Conservation (phyloP, 2,113 vertebrate genomes). For the Syngnathus typhle region DNA sequence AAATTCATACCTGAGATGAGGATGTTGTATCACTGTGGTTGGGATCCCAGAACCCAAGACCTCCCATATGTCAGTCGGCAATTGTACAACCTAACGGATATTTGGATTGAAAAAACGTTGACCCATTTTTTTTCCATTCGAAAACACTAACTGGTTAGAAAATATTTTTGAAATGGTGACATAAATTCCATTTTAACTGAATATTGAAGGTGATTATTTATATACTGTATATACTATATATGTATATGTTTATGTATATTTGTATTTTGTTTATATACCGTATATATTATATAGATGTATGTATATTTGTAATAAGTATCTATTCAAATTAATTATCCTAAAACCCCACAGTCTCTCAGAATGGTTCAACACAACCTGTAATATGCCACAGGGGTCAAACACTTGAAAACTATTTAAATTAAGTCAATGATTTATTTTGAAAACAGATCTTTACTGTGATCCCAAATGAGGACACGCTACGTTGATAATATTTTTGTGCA, state of each 20-base stretch:
- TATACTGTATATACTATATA: background rate
- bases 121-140: slow-evolving; percentile 55
- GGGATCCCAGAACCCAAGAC: slow-evolving; percentile 29
- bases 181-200: slow-evolving; percentile 43
- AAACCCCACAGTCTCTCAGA: too few species aligned
- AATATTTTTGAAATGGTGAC: slow-evolving; percentile 46
- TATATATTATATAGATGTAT: background rate
- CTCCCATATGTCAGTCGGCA: slow-evolving; percentile 57
- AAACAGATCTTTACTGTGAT: too few species aligned
- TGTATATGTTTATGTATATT: background rate
- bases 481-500: too few species aligned
- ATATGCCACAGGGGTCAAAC: too few species aligned
- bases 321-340: too few species aligned
- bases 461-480: too few species aligned
- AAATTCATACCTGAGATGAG: slow-evolving; percentile 45
- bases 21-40: slow-evolving; percentile 32
- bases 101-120: slow-evolving; percentile 53
- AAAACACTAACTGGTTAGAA: slow-evolving; percentile 50
- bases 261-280: too few species aligned
- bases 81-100: slow-evolving; percentile 51
- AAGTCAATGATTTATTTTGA: too few species aligned
- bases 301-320: background rate
- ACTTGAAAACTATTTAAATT: too few species aligned
- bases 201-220: background rate
- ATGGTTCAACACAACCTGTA: too few species aligned